A percentile compares a stretch with the other conserved stretches of the same genome.
These are phyloP conservation scores for Cacatua alba DNA, from an alignment of 2,113 vertebrate genomes.

Conservation along the genomic window DNA sequence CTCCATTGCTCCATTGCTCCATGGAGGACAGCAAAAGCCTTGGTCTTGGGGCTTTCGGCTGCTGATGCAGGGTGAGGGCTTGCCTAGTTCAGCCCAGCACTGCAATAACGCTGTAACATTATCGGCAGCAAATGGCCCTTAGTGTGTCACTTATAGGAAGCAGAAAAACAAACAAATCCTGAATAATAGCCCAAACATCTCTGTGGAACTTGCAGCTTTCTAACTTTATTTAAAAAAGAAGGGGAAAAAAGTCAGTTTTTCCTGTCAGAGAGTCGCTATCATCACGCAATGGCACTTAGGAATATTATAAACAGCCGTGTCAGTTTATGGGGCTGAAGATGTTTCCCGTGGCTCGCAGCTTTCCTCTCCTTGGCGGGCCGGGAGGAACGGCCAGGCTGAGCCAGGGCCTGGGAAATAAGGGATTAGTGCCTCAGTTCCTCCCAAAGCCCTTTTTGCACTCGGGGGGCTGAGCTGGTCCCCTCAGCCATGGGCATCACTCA, in stretches of 20 bases:
- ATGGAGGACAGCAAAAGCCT: neutral
- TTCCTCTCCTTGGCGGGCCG: neutral
- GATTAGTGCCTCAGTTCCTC: neutral
- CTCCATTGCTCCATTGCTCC: neutral
- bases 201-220: neutral
- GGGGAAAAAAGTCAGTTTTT: constrained; percentile 15
- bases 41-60: neutral
- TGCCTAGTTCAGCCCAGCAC: neutral
- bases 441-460: neutral
- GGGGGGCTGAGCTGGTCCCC: neutral
- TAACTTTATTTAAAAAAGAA: neutral
- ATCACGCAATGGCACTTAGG: constrained; percentile 50
- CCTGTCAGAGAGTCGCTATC: neutral
- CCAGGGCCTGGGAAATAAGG: neutral
- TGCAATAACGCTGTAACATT: neutral
- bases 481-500: rapidly evolving
- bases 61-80: neutral
- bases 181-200: neutral
- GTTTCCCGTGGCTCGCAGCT: neutral
- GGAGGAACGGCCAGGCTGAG: neutral
- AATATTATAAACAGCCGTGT: constrained; percentile 56
- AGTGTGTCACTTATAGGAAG: neutral
- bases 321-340: constrained; percentile 31
- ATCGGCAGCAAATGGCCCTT: neutral
- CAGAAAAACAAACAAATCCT: constrained; percentile 21